phyloP scores from a whole-genome alignment of 2,888 invertebrate species.

The Drosophila greeni region DNA sequence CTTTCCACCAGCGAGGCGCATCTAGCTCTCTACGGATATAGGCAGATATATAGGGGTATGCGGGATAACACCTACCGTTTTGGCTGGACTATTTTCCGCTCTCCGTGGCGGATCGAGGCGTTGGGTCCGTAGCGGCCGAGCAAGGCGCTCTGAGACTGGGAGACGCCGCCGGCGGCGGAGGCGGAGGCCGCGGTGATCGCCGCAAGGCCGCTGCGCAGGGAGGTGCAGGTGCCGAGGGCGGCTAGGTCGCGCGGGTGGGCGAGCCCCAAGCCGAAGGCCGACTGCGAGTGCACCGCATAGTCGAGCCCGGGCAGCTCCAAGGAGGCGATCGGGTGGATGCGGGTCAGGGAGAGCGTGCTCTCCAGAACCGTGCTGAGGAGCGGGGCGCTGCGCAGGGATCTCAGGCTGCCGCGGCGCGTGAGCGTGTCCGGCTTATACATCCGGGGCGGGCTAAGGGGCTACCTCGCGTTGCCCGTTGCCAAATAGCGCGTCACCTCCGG shows the following conservation, averaged over 20 bases:
- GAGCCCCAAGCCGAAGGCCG: conserved; percentile 62
- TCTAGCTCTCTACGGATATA: conserved; percentile 1
- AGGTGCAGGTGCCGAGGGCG: conserved; percentile 53
- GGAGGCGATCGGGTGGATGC: conserved; percentile 79
- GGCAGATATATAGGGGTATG: too few relatives aligned
- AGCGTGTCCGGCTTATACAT: conserved; percentile 79
- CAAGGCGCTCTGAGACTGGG: conserved; percentile 68
- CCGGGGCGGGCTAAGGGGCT: conserved; percentile 55
- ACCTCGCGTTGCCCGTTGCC: conserved; percentile 1
- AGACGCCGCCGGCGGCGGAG: conserved; percentile 58
- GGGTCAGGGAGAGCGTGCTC: conserved; percentile 78
- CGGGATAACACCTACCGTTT: conserved; percentile 76
- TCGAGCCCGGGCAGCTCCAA: conserved; percentile 78
- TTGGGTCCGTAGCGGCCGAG: conserved; percentile 74
- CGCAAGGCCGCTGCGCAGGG: conserved; percentile 72
- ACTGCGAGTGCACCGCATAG: conserved; percentile 76
- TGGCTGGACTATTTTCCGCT: conserved; percentile 76
- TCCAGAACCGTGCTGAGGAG: conserved; percentile 79
- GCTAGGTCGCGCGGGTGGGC: conserved; percentile 72
- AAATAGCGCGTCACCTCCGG: conserved; percentile 18
- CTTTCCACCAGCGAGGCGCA: too few relatives aligned
- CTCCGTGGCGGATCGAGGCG: conserved; percentile 74
- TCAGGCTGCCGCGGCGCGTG: conserved; percentile 79
- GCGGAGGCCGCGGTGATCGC: conserved; percentile 70
- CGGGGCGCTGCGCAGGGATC: conserved; percentile 79